Evolutionary conservation across 2,113 vertebrate genomes (phyloP).

Genomic region (Dermatemys mawii): DNA sequence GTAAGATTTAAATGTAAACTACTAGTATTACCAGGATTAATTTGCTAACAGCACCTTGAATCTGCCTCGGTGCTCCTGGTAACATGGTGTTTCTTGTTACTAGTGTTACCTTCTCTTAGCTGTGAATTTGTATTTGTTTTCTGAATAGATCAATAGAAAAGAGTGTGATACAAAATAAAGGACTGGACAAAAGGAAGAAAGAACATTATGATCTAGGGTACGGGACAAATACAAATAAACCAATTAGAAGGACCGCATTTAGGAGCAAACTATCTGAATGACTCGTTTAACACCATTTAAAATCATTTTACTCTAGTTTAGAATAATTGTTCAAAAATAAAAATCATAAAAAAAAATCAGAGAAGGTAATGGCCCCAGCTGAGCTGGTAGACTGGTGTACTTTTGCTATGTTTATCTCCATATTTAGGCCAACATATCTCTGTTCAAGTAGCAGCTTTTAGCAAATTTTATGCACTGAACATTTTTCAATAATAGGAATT

Average conservation of each 20-base stretch:
- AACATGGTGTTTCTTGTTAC: neutral
- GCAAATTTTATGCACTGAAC: neutral
- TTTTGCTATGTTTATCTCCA: neutral
- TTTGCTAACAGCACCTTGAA: neutral
- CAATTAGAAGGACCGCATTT: neutral
- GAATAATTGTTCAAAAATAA: neutral
- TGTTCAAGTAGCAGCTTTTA: neutral
- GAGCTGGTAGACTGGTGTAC: neutral
- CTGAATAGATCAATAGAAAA: neutral
- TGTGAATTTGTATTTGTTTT: neutral
- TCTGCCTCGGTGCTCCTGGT: neutral
- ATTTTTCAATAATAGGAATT: neutral
- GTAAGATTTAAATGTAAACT: neutral
- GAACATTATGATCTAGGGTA: neutral
- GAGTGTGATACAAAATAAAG: neutral
- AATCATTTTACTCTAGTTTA: neutral
- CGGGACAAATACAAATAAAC: neutral
- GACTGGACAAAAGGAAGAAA: neutral
- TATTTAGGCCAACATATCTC: neutral
- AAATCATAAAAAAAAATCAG: neutral
- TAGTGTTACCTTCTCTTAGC: neutral
- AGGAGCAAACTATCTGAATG: neutral
- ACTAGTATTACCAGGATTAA: conserved; percentile 3
- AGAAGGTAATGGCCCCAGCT: neutral
- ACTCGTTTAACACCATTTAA: neutral